Conservation (phyloP, 1,140 invertebrate species). For the Apis cerana region DNA sequence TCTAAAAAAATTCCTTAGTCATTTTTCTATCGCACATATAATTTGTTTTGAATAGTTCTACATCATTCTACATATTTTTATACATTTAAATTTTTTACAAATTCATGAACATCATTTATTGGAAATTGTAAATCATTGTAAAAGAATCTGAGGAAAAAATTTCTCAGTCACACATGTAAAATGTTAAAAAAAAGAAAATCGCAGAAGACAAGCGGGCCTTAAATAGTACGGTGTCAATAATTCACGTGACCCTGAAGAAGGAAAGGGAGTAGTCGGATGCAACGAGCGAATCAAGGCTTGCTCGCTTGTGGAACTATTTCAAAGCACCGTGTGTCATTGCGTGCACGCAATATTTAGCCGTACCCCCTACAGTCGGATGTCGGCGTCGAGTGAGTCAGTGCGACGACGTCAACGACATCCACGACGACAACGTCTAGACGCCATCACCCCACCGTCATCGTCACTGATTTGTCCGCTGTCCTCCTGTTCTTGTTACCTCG, state of each 20-base stretch:
- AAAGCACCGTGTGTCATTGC: conserved; percentile 73
- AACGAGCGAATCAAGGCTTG: conserved; percentile 59
- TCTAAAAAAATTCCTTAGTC: too few species aligned
- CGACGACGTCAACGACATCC: conserved; percentile 68
- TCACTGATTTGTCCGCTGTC: conserved; percentile 68
- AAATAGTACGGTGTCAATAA: conserved; percentile 26
- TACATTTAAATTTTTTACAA: too few species aligned
- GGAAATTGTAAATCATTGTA: too few species aligned
- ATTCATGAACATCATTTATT: too few species aligned
- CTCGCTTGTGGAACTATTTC: conserved; percentile 69
- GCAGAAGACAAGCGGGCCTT: background rate
- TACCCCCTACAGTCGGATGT: conserved; percentile 57
- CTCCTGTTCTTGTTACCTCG: conserved; percentile 52
- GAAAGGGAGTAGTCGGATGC: conserved; percentile 50
- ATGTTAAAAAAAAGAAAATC: too few species aligned
- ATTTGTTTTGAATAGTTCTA: too few species aligned
- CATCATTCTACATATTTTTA: too few species aligned
- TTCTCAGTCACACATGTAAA: too few species aligned
- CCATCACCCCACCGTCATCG: conserved; percentile 66
- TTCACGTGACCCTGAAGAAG: conserved; percentile 45
- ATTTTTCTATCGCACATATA: too few species aligned
- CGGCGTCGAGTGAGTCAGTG: conserved; percentile 74
- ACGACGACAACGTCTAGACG: conserved; percentile 73
- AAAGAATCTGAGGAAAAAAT: too few species aligned
- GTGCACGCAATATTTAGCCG: conserved; percentile 77